phyloP scores from a whole-genome alignment of 2,888 invertebrate genomes.

The Sisyra nigra region DNA sequence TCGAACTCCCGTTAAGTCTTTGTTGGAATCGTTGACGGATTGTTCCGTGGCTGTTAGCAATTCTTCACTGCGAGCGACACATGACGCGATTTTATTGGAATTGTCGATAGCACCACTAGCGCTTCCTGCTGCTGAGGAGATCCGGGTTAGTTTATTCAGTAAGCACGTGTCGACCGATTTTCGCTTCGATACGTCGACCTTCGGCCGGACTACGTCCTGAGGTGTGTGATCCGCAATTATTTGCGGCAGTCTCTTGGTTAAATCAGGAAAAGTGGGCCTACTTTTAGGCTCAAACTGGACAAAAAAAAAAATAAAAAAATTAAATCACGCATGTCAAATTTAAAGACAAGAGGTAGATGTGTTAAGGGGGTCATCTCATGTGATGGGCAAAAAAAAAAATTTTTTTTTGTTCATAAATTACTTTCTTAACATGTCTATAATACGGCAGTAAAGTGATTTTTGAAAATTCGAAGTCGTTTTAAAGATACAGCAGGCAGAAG shows the following conservation, averaged over 20 bases:
- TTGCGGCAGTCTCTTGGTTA: slow-evolving; percentile 47
- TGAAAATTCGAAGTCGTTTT: no score
- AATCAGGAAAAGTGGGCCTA: slow-evolving; percentile 75
- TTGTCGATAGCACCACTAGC: slow-evolving; percentile 11
- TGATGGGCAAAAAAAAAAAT: no score
- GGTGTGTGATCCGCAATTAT: slow-evolving; percentile 28
- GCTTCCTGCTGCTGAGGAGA: slow-evolving; percentile 10
- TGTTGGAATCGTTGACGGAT: slow-evolving; percentile 13
- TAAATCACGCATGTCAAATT: neutral
- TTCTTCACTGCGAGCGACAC: slow-evolving; percentile 31
- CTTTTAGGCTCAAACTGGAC: slow-evolving; percentile 74
- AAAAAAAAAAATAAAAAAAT: slow-evolving; percentile 11
- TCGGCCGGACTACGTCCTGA: slow-evolving; percentile 13
- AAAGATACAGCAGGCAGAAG: no score
- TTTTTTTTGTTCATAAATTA: no score
- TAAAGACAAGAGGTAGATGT: no score
- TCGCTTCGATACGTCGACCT: slow-evolving; percentile 16
- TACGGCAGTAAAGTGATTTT: no score
- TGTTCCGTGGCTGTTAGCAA: slow-evolving; percentile 22
- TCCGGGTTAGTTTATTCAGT: slow-evolving; percentile 11
- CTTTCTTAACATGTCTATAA: no score
- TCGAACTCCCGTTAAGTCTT: slow-evolving; percentile 17
- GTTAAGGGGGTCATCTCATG: no score
- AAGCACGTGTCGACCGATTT: slow-evolving; percentile 16
- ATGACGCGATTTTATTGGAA: slow-evolving; percentile 13